Conservation (phyloP, 2,888 invertebrate species). For the Liposcelis brunnea region DNA sequence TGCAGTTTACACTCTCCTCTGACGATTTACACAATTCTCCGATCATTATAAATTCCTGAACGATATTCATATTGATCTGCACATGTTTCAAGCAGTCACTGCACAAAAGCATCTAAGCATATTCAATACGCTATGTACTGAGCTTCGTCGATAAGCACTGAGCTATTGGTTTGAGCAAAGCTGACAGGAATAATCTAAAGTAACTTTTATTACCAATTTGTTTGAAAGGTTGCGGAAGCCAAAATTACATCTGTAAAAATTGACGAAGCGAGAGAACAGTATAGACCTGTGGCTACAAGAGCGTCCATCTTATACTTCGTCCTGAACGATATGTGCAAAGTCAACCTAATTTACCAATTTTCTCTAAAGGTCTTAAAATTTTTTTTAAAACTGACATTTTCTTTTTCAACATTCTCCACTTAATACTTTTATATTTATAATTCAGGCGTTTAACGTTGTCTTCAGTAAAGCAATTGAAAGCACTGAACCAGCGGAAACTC, state of each 20-base stretch:
- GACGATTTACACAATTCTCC: too few species aligned
- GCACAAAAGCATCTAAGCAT: too few species aligned
- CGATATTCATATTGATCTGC: too few species aligned
- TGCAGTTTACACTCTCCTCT: too few species aligned
- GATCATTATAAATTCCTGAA: too few species aligned
- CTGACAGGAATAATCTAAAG: too few species aligned
- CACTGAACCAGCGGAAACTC: slow-evolving; percentile 48
- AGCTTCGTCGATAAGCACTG: too few species aligned
- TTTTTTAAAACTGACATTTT: background rate
- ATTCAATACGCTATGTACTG: too few species aligned
- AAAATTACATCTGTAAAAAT: slow-evolving; percentile 72
- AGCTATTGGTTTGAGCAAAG: too few species aligned
- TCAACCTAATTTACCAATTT: slow-evolving; percentile 91
- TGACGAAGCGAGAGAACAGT: slow-evolving; percentile 78
- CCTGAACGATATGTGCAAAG: slow-evolving; percentile 76
- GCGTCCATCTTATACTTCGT: slow-evolving; percentile 88
- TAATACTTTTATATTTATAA: background rate
- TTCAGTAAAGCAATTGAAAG: slow-evolving; percentile 66
- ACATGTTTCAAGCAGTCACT: too few species aligned
- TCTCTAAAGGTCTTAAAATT: slow-evolving; percentile 48
- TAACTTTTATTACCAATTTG: background rate
- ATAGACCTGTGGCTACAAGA: slow-evolving; percentile 67
- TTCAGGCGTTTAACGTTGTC: slow-evolving; percentile 68
- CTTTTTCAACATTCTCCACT: background rate
- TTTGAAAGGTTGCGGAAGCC: slow-evolving; percentile 41